Percentiles rank a stretch among this genome's conserved stretches.
These are phyloP conservation scores for Paratilapia polleni DNA, from an alignment of 2,113 vertebrate species.

Conservation along the genomic window DNA sequence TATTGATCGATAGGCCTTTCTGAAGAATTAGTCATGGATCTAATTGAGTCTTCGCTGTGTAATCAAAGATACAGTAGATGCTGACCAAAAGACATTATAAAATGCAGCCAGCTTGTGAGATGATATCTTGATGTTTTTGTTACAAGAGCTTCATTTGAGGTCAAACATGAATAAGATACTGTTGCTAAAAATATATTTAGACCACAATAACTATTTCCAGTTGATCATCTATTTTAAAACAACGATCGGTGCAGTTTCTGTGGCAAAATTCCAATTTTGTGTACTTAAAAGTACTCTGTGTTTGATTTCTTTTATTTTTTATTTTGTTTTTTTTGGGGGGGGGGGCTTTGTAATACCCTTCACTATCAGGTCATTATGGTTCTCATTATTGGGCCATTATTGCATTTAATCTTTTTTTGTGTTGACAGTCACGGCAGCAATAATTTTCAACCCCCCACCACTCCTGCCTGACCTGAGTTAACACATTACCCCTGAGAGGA, in stretches of 20 bases:
- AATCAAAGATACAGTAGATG: constrained; percentile 22
- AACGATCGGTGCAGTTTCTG: not conserved
- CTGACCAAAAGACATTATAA: not conserved
- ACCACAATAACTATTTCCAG: constrained; percentile 2
- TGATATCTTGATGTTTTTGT: not conserved
- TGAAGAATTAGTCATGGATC: constrained; percentile 28
- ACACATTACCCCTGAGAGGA: constrained; percentile 2
- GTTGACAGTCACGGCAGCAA: constrained; percentile 52
- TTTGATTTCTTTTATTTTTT: not conserved
- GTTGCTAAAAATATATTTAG: constrained; percentile 36
- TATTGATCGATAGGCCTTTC: not conserved
- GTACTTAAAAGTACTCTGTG: no score
- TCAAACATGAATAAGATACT: constrained; percentile 2
- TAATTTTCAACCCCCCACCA: constrained; percentile 27
- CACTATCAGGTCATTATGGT: constrained; percentile 34
- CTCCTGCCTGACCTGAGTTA: constrained; percentile 28
- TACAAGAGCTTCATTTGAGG: constrained; percentile 14
- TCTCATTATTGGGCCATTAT: constrained; percentile 53
- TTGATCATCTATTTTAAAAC: not conserved
- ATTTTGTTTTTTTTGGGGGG: no score
- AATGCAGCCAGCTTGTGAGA: not conserved
- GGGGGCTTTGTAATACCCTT: constrained; percentile 16
- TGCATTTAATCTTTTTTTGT: constrained; percentile 56
- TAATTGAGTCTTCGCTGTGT: constrained; percentile 13
- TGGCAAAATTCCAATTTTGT: not conserved